These are phyloP conservation scores for Prenolepis imparis DNA, from an alignment of 2,888 invertebrate species.

Conservation along the genomic window DNA sequence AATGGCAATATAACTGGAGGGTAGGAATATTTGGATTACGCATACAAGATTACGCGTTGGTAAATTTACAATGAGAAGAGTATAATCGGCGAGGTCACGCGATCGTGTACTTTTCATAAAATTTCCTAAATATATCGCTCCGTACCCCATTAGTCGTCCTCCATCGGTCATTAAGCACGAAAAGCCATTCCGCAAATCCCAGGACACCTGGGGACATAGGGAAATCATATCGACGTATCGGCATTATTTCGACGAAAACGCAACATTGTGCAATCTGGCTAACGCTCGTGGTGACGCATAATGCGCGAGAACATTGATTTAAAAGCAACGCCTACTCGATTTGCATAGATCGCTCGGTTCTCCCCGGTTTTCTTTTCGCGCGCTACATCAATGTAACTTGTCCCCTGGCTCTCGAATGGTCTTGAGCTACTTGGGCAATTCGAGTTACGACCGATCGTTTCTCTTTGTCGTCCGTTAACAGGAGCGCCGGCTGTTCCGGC, in stretches of 20 bases:
- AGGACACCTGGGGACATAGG: neutral
- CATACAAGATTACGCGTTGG: neutral
- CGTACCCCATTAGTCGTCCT: neutral
- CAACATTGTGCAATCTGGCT: constrained; percentile 34
- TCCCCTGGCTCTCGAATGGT: constrained; percentile 41
- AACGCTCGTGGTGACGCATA: constrained; percentile 35
- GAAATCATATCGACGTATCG: constrained; percentile 33
- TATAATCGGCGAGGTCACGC: constrained; percentile 56
- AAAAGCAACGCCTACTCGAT: constrained; percentile 70
- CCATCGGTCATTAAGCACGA: constrained; percentile 58
- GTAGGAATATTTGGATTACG: neutral
- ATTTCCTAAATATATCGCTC: constrained; percentile 54
- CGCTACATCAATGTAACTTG: constrained; percentile 46
- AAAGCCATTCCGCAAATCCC: constrained; percentile 48
- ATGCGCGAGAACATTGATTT: constrained; percentile 71
- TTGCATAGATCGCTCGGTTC: constrained; percentile 61
- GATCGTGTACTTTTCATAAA: constrained; percentile 62
- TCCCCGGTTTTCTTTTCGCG: constrained; percentile 54
- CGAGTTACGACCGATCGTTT: constrained; percentile 57
- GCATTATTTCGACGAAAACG: constrained; percentile 3
- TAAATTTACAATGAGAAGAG: neutral
- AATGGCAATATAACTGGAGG: neutral
- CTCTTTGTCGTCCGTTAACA: constrained; percentile 51
- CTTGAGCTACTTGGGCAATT: constrained; percentile 46
- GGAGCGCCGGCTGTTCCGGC: constrained; percentile 21